These are phyloP conservation scores for Ceratosolen solmsi DNA, from an alignment of 1,140 invertebrate species.

Conservation along the genomic window DNA sequence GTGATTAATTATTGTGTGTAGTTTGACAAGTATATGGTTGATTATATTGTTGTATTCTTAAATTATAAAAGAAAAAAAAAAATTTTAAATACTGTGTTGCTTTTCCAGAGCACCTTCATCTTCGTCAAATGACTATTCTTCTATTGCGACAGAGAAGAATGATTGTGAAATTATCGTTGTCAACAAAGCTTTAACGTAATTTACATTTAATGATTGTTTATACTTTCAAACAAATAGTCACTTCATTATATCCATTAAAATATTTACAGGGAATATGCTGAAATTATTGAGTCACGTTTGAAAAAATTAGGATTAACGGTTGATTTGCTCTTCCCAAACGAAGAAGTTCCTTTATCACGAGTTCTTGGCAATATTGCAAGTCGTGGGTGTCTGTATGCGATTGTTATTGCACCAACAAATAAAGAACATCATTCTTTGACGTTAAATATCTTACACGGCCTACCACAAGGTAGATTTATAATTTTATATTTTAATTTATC, in stretches of 20 bases:
- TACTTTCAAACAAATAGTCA: constrained; percentile 10
- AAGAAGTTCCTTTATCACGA: constrained; percentile 86
- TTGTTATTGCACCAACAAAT: constrained; percentile 89
- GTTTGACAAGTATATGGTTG: no score
- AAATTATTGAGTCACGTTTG: constrained; percentile 88
- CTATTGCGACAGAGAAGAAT: constrained; percentile 79
- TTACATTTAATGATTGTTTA: constrained; percentile 50
- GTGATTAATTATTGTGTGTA: no score
- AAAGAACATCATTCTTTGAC: constrained; percentile 90
- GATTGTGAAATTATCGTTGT: constrained; percentile 92
- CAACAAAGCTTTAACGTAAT: constrained; percentile 85
- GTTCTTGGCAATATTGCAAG: constrained; percentile 91
- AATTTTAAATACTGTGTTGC: constrained; percentile 7
- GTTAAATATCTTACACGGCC: constrained; percentile 91
- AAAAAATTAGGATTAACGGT: constrained; percentile 87
- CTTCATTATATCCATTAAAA: neutral
- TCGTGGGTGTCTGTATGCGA: constrained; percentile 89
- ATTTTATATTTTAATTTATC: neutral
- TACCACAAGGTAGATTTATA: constrained; percentile 84
- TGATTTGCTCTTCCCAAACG: constrained; percentile 91
- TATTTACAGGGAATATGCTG: constrained; percentile 86
- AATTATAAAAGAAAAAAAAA: no score
- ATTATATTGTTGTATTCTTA: no score
- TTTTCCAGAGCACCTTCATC: constrained; percentile 48
- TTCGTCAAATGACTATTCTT: constrained; percentile 60